A percentile compares a stretch with the other conserved stretches of the same genome.
Evolutionary conservation across 1,140 invertebrate genomes (phyloP).

Genomic region (Notospermus geniculatus): DNA sequence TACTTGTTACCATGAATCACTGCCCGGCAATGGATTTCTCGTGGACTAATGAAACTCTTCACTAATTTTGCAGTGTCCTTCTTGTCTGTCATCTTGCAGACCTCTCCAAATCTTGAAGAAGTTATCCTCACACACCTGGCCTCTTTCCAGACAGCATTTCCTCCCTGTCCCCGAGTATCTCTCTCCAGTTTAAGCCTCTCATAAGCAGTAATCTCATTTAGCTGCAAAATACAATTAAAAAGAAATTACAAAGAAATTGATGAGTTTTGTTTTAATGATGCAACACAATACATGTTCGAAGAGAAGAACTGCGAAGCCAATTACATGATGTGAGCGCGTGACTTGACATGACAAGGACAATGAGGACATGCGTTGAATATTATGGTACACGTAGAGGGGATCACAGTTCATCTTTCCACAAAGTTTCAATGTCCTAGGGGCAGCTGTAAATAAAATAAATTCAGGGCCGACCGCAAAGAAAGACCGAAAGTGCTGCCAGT

Average conservation of each 20-base stretch:
- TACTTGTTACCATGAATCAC: too few species aligned
- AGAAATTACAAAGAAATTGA: neutral
- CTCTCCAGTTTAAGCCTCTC: conserved; percentile 15
- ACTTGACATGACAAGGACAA: too few species aligned
- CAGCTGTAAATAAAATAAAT: neutral
- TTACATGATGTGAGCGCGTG: too few species aligned
- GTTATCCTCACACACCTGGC: conserved; percentile 21
- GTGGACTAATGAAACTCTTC: neutral
- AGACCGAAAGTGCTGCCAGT: too few species aligned
- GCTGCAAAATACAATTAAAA: neutral
- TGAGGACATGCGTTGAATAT: too few species aligned
- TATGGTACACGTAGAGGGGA: neutral
- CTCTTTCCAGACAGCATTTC: conserved; percentile 19
- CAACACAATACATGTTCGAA: too few species aligned
- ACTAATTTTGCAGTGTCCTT: neutral
- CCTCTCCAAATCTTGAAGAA: conserved; percentile 2
- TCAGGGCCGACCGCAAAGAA: too few species aligned
- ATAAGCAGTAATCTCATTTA: conserved; percentile 13
- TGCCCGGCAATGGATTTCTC: neutral
- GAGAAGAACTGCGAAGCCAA: too few species aligned
- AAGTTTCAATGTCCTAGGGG: neutral
- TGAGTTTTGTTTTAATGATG: too few species aligned
- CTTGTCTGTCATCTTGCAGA: conserved; percentile 1
- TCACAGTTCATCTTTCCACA: neutral
- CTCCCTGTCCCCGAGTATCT: conserved; percentile 21